Conservation (phyloP, 2,888 invertebrate species). For the Sepiola atlantica region DNA sequence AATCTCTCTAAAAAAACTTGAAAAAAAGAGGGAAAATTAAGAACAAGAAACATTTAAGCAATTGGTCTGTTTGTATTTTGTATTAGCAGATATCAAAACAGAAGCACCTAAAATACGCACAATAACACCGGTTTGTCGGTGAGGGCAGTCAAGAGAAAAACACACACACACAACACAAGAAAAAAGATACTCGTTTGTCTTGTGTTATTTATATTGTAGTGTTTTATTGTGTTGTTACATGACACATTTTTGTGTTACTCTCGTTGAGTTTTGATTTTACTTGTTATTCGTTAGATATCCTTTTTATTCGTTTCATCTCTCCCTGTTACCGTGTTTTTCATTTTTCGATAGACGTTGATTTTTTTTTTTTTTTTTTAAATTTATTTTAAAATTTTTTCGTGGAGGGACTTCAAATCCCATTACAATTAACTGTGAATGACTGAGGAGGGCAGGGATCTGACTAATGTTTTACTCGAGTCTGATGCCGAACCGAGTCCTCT, state of each 20-base stretch:
- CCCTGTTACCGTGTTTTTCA: background rate
- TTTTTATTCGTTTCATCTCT: background rate
- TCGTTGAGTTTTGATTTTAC: background rate
- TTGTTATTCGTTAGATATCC: background rate
- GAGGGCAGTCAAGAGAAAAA: background rate
- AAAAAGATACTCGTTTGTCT: background rate
- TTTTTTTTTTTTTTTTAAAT: background rate
- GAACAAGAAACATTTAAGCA: background rate
- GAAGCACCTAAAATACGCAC: background rate
- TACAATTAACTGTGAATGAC: slow-evolving; percentile 25
- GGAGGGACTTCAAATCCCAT: background rate
- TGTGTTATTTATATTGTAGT: background rate
- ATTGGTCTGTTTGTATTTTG: background rate
- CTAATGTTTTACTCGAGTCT: slow-evolving; percentile 42
- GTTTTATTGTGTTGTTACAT: background rate
- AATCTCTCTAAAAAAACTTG: background rate
- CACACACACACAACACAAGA: background rate
- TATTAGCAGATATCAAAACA: background rate
- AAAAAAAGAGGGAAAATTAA: background rate
- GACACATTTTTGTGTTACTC: background rate
- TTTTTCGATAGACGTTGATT: background rate
- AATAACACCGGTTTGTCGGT: background rate
- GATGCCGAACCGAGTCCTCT: slow-evolving; percentile 14
- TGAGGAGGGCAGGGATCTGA: slow-evolving; percentile 36
- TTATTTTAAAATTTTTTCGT: background rate